Evolutionary conservation across 2,888 invertebrate species (phyloP), one percentile per base, ranked within the genome.

Genomic region (Watsonalla binaria): DNA sequence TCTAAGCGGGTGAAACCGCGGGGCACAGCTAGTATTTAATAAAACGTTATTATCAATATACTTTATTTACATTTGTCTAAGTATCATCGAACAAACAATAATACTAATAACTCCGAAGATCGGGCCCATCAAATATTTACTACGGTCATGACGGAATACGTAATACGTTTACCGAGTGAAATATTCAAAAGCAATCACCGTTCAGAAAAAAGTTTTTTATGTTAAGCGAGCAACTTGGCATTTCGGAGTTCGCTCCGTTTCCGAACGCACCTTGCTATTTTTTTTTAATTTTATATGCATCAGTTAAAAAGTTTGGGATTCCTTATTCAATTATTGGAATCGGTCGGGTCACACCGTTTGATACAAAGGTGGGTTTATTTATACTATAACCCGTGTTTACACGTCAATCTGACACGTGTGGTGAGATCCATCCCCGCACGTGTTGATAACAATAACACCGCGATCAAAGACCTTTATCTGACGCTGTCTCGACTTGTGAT

Each of bases 381-480:
- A 73, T 70, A 63, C 64, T 63, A 59, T 65, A 69, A 64, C 73
- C 74, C 59, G 63, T 80, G 79, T 82, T 80, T 80, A 81, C 75
- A 66, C 65, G 68, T 55, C 55, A 57, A 49, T 55, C 58, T 51
- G 68, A 67, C 80, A 80, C 80, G 80, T 76, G 80, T 76, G 70
- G 80, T 76, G 70, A 56, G 56, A 60, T 55, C 51, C 52, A 37
- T 14, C 54, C 52, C 42, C 60, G 71, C 82, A 84, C 78, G 80
- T 84, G 84, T 78, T 72, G 67, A 57, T 63, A 60, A 82, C 76
- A 82, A 84, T 81, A 86, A 84, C 87, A 86, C 59, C 62, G 64
- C 75, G 85, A 84, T 82, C 84, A 82, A 82, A 83, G 82, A 83
- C 83, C 84, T 68, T 24, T 71, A 65, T 62, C 74, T 71, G 66